These are phyloP conservation scores for Marasmarcha lunaedactyla DNA, from an alignment of 2,888 invertebrate genomes.

Conservation along the genomic window DNA sequence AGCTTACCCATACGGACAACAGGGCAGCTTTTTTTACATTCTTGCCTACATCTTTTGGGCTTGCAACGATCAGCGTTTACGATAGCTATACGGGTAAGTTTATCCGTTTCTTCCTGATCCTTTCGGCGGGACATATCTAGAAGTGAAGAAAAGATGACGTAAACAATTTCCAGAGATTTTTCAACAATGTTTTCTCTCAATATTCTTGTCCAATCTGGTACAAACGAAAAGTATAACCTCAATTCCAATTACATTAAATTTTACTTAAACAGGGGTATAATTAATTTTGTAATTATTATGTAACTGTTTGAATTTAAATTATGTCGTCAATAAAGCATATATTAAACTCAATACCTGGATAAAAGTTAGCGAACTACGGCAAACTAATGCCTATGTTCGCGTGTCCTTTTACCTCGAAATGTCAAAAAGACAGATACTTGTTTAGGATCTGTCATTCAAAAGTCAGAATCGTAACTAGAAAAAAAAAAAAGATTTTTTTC, in stretches of 20 bases:
- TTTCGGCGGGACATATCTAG: slow-evolving; percentile 70
- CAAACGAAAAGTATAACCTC: slow-evolving; percentile 46
- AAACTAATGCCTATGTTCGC: slow-evolving; percentile 59
- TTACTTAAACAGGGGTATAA: too few relatives aligned
- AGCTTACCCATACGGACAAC: slow-evolving; percentile 99
- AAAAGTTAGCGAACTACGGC: slow-evolving; percentile 55
- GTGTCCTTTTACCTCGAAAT: slow-evolving; percentile 56
- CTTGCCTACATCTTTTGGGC: slow-evolving; percentile 98
- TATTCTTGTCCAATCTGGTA: slow-evolving; percentile 40
- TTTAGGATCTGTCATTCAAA: neutral
- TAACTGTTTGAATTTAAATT: too few relatives aligned
- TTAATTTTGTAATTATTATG: too few relatives aligned
- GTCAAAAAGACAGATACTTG: slow-evolving; percentile 41
- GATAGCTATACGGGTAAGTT: slow-evolving; percentile 96
- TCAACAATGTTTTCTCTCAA: neutral
- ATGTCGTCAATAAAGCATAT: too few relatives aligned
- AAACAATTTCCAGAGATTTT: neutral
- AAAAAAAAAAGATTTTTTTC: too few relatives aligned
- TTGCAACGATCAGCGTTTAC: slow-evolving; percentile 98
- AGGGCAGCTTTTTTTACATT: slow-evolving; percentile 98
- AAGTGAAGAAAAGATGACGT: slow-evolving; percentile 13
- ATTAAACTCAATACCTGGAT: slow-evolving; percentile 33
- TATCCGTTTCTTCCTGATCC: slow-evolving; percentile 86
- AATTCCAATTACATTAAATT: slow-evolving; percentile 25
- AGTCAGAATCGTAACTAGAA: too few relatives aligned